Evolutionary conservation across 2,888 invertebrate genomes (phyloP), one percentile per base, ranked within the genome.

Genomic region (Meteorus cinctellus): DNA sequence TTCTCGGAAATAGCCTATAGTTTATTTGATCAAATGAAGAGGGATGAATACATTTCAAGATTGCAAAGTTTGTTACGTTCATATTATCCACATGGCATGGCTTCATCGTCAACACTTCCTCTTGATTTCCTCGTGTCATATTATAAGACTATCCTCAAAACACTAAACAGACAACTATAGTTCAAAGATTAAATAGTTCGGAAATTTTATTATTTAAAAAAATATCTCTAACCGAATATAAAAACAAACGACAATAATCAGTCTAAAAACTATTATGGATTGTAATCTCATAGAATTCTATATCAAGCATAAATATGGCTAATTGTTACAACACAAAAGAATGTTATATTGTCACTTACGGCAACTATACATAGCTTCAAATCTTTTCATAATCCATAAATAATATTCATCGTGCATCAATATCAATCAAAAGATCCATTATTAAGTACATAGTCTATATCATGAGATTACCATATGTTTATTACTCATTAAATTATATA

Each of bases 361-460:
- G 31, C 70, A 55, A 69, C 69, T 60, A 70, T 34, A 70, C 68
- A 68, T 48, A 67, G 27, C 67, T 67, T 29, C 48, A 68, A 66
- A 41, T 41, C 27, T 24, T 63, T 63, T 2, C 19, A 36, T 68
- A 27, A 51, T 68, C 76, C 72, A 65, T 73, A 83, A 82, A 80
- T 81, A 75, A 82, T 86, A 85, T 81, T 83, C 83, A 82, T 81
- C 81, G 83, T 82, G 75, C 79, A 84, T 79, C 83, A 82, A 82
- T 85, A 62, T 29, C 81, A 80, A 81, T 76, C 63, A 75, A 75
- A 75, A 77, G 72, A 71, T 75, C 62, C 76, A 82, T 80, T 79
- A 78, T 84, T 82, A 81, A 81, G 80, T 83, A 84, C 82, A 81
- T 80, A 80, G 77, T 80, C 79, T 78, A 73, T 55, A 27, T 34